Evolutionary conservation across 2,113 vertebrate genomes (phyloP).

Genomic region (Struthidea cinerea): DNA sequence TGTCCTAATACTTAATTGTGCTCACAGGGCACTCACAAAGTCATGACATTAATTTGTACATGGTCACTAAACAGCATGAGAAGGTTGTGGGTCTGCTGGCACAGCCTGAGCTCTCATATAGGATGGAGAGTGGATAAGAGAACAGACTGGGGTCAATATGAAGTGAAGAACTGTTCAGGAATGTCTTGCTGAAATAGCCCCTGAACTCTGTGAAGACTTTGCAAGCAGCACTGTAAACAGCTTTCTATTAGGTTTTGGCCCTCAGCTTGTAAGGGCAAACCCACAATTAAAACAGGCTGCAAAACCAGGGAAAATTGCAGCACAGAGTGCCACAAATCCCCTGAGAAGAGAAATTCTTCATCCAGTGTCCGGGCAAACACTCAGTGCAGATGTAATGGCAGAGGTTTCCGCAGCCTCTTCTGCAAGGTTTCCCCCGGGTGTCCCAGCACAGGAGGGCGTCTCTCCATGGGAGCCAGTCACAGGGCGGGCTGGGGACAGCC

Average conservation of each 20-base stretch:
- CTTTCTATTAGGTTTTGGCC: background rate
- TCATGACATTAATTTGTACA: accelerated
- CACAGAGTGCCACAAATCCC: background rate
- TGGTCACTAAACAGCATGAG: background rate
- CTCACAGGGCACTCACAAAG: background rate
- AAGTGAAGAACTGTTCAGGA: background rate
- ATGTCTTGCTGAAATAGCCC: background rate
- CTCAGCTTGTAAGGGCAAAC: background rate
- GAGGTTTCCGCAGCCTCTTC: background rate
- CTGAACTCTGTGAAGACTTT: background rate
- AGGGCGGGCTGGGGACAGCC: background rate
- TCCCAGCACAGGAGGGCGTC: background rate
- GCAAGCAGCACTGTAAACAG: background rate
- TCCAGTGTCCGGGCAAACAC: background rate
- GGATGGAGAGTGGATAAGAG: background rate
- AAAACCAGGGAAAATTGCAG: background rate
- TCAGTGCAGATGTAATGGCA: background rate
- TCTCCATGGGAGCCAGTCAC: background rate
- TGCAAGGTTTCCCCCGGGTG: background rate
- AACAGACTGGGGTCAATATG: background rate
- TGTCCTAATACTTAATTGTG: background rate
- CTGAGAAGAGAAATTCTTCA: background rate
- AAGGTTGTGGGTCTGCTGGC: background rate
- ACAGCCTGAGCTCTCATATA: background rate
- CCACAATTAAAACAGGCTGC: conserved; percentile 4